Percentiles rank a stretch among this genome's conserved stretches.
Evolutionary conservation across 2,888 invertebrate species (phyloP).

Genomic region (Callosobruchus maculatus): DNA sequence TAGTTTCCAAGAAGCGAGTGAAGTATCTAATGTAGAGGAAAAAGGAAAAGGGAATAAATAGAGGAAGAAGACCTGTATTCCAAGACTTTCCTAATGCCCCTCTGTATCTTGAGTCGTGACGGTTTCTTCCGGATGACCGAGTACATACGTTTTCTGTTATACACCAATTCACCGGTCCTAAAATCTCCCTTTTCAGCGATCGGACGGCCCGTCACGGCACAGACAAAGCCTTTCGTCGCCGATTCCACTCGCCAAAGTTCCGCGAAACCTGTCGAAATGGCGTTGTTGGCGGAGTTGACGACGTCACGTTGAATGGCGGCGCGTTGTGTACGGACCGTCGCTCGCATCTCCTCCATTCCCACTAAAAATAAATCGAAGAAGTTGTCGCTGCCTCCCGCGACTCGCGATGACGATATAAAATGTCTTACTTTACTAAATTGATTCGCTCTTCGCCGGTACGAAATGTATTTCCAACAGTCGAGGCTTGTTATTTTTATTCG

Average conservation of each 20-base stretch:
- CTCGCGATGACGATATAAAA: slow-evolving; percentile 14
- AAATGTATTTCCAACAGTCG: slow-evolving; percentile 8
- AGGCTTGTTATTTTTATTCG: slow-evolving; percentile 14
- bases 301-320: neutral
- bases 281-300: neutral
- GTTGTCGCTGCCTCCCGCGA: neutral
- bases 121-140: too few species aligned
- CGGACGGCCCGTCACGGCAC: neutral
- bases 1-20: too few species aligned
- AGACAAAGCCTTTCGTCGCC: neutral
- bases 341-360: neutral
- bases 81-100: too few species aligned
- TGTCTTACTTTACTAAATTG: slow-evolving; percentile 21
- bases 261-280: neutral
- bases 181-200: too few species aligned
- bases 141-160: too few species aligned
- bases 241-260: neutral
- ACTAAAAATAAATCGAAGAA: neutral
- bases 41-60: too few species aligned
- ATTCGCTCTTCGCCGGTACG: slow-evolving; percentile 13
- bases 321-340: neutral
- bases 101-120: too few species aligned
- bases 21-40: too few species aligned
- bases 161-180: too few species aligned
- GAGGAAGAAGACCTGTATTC: too few species aligned